Base-by-base conservation (phyloP, 2,888 invertebrate species). In the Yponomeuta evonymella region DNA sequence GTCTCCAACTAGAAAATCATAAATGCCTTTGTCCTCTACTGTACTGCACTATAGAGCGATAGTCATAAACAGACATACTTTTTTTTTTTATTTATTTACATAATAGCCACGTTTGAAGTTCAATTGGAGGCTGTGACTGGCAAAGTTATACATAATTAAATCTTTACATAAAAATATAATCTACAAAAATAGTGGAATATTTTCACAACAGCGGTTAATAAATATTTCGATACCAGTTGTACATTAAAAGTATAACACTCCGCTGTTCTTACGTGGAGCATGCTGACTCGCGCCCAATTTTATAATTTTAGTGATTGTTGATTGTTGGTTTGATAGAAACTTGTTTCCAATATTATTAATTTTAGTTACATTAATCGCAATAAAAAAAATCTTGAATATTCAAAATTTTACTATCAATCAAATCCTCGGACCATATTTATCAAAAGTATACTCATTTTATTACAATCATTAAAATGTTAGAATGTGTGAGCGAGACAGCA, bases 131-230 rank as follows among this genome's bases (percentile, higher is more conserved):
- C 65, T 65, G 33, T 65, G 65, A 65, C 29, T 23, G 65, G 64
- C 64, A 58, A 23, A 64, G 30, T 30, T 65, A 29, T 33, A 65
- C 23, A 29, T 65, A 65, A n/a, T 23, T 9, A 65, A 65, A 65
- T 65, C 10, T 30, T 65, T 30, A 64, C 29, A 23, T 64, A 64
- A 64, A 64, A 64, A 65, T 65, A 29, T 30, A 33, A 29, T 65
- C 65, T 65, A 65, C 30, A 65, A 65, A 65, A 65, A 65, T 65
- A 65, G 65, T 65, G 65, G 65, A 65, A 65, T 65, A 65, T 65
- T n/a, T 65, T 65, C 65, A 65, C 65, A 29, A 65, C 29, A 29
- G 65, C 12, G 12, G 33, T 12, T 30, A 65, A 30, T 58, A 58
- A 65, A 30, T 58, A 58, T 58, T 15, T 58, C 51, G 51, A 58